Evolutionary conservation across 1,140 invertebrate genomes (phyloP).

Genomic region (Platorchestia sp.): DNA sequence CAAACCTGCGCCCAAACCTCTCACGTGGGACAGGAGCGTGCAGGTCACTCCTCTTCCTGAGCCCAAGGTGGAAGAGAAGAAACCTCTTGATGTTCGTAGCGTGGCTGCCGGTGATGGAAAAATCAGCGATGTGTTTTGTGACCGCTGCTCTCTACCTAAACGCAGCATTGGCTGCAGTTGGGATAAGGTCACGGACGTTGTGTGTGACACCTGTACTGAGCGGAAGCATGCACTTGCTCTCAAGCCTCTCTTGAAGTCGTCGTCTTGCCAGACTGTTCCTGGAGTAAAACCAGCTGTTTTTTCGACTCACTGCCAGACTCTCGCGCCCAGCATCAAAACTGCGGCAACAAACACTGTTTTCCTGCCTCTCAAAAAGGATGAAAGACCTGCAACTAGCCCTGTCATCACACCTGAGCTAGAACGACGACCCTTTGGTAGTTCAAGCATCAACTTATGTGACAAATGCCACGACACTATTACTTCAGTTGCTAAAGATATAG

Average conservation of each 20-base stretch:
- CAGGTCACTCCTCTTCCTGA: not conserved
- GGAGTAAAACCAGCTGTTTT: not conserved
- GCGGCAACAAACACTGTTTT: constrained; percentile 59
- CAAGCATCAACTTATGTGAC: constrained; percentile 77
- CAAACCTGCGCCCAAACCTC: not conserved
- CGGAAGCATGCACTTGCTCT: constrained; percentile 60
- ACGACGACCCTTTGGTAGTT: constrained; percentile 65
- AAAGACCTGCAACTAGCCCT: constrained; percentile 71
- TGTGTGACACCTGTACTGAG: constrained; percentile 64
- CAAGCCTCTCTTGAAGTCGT: not conserved
- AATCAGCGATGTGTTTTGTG: constrained; percentile 63
- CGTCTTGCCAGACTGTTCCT: constrained; percentile 1
- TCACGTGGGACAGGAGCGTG: not conserved
- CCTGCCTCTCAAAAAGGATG: constrained; percentile 70
- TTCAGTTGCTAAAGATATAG: constrained; percentile 73
- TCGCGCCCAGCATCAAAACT: constrained; percentile 25
- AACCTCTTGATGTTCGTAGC: constrained; percentile 36
- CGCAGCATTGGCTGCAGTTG: constrained; percentile 59
- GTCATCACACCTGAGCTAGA: constrained; percentile 71
- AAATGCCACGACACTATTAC: constrained; percentile 78
- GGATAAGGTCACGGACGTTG: constrained; percentile 60
- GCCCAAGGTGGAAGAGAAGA: not conserved
- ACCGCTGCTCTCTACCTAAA: constrained; percentile 60
- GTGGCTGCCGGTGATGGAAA: constrained; percentile 66
- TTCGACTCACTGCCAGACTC: constrained; percentile 50